Conservation (phyloP, 2,888 invertebrate species). For the Venustoraphidia nigricollis region DNA sequence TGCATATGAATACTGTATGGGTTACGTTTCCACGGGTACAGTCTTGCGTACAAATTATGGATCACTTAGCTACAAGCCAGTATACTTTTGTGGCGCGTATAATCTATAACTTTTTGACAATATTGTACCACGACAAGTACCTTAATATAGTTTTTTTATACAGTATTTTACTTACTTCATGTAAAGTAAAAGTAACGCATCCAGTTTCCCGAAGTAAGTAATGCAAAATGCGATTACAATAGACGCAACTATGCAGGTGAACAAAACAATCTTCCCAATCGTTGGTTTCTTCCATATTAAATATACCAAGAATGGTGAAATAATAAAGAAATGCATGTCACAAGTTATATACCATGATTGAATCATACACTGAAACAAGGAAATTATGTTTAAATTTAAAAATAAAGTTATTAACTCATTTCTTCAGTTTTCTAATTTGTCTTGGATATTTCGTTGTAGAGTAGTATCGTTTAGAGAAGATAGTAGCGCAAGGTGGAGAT, state of each 20-base stretch:
- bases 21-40: too few species aligned
- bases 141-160: too few species aligned
- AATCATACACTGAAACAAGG: constrained; percentile 31
- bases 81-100: too few species aligned
- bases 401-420: background rate
- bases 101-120: too few species aligned
- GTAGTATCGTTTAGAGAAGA: too few species aligned
- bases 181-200: constrained; percentile 19
- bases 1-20: too few species aligned
- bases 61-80: too few species aligned
- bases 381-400: background rate
- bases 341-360: constrained; percentile 36
- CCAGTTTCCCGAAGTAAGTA: constrained; percentile 18
- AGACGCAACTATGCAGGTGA: constrained; percentile 14
- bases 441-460: too few species aligned
- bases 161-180: constrained; percentile 17
- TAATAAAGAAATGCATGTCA: constrained; percentile 18
- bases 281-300: constrained; percentile 18
- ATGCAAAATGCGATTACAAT: constrained; percentile 17
- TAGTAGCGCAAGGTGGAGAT: too few species aligned
- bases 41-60: too few species aligned
- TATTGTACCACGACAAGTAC: too few species aligned
- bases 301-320: constrained; percentile 17
- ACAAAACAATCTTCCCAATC: constrained; percentile 13
- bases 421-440: too few species aligned